phyloP scores from a whole-genome alignment of 2,113 vertebrate species.

The Excalfactoria chinensis region DNA sequence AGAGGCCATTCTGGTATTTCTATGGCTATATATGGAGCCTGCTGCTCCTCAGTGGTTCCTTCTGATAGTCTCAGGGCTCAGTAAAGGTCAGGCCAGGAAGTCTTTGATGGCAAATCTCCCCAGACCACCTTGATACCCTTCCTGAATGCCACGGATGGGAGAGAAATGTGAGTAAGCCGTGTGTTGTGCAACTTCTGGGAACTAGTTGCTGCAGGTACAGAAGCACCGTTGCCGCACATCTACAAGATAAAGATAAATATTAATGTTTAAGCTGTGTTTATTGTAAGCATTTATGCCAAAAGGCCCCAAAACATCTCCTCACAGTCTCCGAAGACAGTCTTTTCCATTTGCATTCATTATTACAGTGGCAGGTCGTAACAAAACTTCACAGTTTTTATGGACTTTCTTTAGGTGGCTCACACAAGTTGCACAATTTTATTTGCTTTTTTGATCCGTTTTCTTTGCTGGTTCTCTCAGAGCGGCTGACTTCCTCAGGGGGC shows the following conservation, averaged over 20 bases:
- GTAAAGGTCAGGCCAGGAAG: constrained; percentile 48
- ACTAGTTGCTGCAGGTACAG: not conserved
- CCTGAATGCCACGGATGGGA: not conserved
- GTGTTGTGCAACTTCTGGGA: not conserved
- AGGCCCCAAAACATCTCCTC: not conserved
- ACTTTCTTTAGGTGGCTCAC: not conserved
- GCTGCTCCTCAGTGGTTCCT: constrained; percentile 1
- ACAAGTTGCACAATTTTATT: not conserved
- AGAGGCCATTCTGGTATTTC: not conserved
- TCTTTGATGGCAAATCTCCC: constrained; percentile 52
- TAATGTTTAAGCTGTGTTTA: not conserved
- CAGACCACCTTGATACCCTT: constrained; percentile 52
- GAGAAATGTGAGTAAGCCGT: not conserved
- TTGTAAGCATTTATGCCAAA: fast-evolving
- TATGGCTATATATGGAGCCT: constrained; percentile 46
- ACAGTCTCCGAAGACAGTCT: not conserved
- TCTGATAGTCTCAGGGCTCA: constrained; percentile 3
- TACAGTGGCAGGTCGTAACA: fast-evolving
- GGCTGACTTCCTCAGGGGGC: not conserved
- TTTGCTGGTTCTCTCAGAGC: not conserved
- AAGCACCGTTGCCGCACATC: fast-evolving
- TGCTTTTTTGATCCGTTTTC: not conserved
- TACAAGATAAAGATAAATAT: not conserved
- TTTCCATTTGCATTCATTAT: not conserved
- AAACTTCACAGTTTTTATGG: not conserved